Conservation (phyloP, 2,888 invertebrate species). For the Ectropis crepuscularia region DNA sequence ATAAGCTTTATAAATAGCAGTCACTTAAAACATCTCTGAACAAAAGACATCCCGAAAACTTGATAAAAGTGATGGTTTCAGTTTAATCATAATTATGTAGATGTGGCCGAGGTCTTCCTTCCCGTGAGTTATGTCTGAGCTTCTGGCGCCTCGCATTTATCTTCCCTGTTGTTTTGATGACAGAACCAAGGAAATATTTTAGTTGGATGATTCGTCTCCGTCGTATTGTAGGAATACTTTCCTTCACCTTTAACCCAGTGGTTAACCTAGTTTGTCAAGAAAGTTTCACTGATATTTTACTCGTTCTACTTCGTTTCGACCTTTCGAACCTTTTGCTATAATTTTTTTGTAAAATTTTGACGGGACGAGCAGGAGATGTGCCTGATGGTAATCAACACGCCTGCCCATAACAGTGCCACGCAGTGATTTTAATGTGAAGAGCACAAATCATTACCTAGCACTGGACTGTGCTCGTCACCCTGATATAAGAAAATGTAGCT, state of each 20-base stretch:
- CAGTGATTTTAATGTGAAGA: too few relatives aligned
- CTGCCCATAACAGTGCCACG: too few relatives aligned
- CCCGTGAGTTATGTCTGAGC: slow-evolving; percentile 39
- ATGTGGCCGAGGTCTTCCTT: slow-evolving; percentile 37
- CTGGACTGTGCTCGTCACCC: too few relatives aligned
- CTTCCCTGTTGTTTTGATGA: slow-evolving; percentile 20
- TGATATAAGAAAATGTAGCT: too few relatives aligned
- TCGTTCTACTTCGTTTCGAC: too few relatives aligned
- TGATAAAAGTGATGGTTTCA: slow-evolving; percentile 38
- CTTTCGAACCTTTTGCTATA: too few relatives aligned
- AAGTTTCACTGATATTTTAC: too few relatives aligned
- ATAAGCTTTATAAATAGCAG: background rate
- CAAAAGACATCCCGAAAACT: slow-evolving; percentile 20
- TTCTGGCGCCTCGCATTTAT: slow-evolving; percentile 21
- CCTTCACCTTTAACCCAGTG: too few relatives aligned
- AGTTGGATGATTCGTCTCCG: slow-evolving; percentile 1
- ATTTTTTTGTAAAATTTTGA: too few relatives aligned
- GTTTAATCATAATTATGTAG: slow-evolving; percentile 45
- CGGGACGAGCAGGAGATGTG: too few relatives aligned
- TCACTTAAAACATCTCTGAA: slow-evolving; percentile 4
- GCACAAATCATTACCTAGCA: too few relatives aligned
- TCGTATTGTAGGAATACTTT: background rate
- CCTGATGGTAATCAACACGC: too few relatives aligned
- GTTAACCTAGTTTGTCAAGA: background rate
- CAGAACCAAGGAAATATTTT: slow-evolving; percentile 19